A percentile compares a stretch with the other conserved stretches of the same genome.
These are phyloP conservation scores for Drosophila helvetica DNA, from an alignment of 2,888 invertebrate genomes.

Conservation along the genomic window DNA sequence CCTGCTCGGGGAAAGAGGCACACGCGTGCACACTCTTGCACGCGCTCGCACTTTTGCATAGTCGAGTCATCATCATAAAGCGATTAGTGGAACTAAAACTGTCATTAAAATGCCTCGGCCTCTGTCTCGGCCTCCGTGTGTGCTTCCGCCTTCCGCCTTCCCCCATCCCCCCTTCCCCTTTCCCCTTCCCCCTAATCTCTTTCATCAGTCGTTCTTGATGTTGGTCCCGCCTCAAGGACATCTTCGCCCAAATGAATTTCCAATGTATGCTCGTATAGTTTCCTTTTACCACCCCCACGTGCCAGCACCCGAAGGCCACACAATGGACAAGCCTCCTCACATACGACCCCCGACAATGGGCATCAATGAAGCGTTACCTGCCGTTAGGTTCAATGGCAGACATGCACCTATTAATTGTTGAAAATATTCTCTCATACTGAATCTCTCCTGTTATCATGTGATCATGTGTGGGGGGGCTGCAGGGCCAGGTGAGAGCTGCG, in stretches of 20 bases:
- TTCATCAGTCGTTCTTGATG: no score
- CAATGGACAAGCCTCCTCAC: no score
- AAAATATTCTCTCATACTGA: no score
- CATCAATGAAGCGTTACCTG: conserved; percentile 2
- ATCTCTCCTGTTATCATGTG: no score
- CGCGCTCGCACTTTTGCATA: conserved; percentile 13
- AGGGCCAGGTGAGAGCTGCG: no score
- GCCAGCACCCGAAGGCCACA: no score
- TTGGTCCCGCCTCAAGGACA: conserved; percentile 36
- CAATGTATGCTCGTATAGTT: conserved; percentile 24
- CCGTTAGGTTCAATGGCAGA: no score
- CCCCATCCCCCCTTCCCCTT: no score
- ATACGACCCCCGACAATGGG: background rate
- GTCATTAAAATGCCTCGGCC: conserved; percentile 68
- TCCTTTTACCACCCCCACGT: no score
- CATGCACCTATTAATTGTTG: no score
- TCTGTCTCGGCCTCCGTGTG: background rate
- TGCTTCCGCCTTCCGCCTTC: background rate
- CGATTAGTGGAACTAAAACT: conserved; percentile 75
- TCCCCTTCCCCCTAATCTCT: background rate
- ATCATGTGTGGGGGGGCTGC: no score
- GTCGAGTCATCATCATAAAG: conserved; percentile 74
- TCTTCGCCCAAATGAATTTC: conserved; percentile 43
- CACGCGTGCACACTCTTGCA: conserved; percentile 7
- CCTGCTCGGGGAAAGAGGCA: background rate